Percentiles rank a stretch among this genome's conserved stretches.
These are phyloP conservation scores for Drosophila greeni DNA, from an alignment of 2,888 invertebrate species.

Conservation along the genomic window DNA sequence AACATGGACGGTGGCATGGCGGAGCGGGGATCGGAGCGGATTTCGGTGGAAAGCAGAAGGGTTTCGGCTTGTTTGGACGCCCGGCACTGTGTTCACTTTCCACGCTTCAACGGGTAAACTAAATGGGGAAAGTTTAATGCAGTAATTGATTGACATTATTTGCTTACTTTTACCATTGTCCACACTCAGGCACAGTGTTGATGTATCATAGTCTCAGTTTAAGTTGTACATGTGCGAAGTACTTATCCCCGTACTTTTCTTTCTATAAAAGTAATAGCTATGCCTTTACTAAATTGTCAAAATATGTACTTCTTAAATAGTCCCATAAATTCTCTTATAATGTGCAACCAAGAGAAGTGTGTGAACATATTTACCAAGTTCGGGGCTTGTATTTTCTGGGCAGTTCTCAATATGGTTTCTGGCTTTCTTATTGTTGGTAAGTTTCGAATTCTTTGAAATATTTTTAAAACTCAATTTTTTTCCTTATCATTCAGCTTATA, in stretches of 20 bases:
- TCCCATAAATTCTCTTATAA: not conserved
- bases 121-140: slow-evolving; percentile 40
- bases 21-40: not conserved
- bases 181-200: slow-evolving; percentile 8
- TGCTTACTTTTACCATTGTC: slow-evolving; percentile 33
- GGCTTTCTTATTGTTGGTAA: slow-evolving; percentile 10
- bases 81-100: slow-evolving; percentile 27
- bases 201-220: slow-evolving; percentile 10
- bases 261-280: not conserved
- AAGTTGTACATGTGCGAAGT: not conserved
- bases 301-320: not conserved
- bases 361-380: slow-evolving; percentile 4
- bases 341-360: slow-evolving; percentile 3
- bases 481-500: not conserved
- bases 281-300: slow-evolving; percentile 6
- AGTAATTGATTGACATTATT: slow-evolving; percentile 41
- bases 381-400: slow-evolving; percentile 23
- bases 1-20: slow-evolving; percentile 17
- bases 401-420: not conserved
- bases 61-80: slow-evolving; percentile 28
- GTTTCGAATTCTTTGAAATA: too few relatives aligned
- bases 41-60: slow-evolving; percentile 14
- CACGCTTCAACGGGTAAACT: slow-evolving; percentile 24
- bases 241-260: not conserved
- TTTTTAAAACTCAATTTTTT: not conserved